Percentiles rank a stretch among this genome's conserved stretches.
Evolutionary conservation across 2,113 vertebrate species (phyloP).

Genomic region (Scortum barcoo): DNA sequence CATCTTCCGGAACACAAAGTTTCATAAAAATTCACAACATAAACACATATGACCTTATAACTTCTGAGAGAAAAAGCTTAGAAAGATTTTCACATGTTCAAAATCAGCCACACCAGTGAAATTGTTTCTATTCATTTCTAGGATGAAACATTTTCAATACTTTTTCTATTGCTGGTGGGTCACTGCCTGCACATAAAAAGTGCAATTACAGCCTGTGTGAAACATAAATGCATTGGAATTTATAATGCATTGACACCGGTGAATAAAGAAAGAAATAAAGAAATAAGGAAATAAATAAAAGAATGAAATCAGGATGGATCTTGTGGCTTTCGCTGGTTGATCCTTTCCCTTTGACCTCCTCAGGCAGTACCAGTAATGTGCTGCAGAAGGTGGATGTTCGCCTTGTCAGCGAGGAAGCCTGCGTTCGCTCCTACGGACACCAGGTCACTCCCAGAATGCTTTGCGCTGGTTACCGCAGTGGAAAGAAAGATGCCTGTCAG

Average conservation of each 20-base stretch:
- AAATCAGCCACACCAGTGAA: too few species aligned
- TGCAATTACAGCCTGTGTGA: neutral
- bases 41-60: neutral
- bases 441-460: conserved; percentile 94
- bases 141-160: neutral
- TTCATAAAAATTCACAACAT: neutral
- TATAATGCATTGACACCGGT: neutral
- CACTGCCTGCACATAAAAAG: neutral
- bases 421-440: conserved; percentile 89
- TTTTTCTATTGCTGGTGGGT: neutral
- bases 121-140: neutral
- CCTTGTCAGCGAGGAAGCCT: conserved; percentile 90
- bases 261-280: neutral
- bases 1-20: neutral
- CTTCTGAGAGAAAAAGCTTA: neutral
- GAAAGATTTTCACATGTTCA: too few species aligned
- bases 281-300: too few species aligned
- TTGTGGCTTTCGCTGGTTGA: neutral
- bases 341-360: conserved; percentile 7
- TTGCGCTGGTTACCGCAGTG: conserved; percentile 91
- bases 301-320: neutral
- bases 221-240: neutral
- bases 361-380: conserved; percentile 86
- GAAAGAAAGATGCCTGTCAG: conserved; percentile 94
- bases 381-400: conserved; percentile 92